Evolutionary conservation across 2,797 vertebrate species (phyloP), one percentile per base, ranked within the genome.

Genomic region (Uromys caudimaculatus): DNA sequence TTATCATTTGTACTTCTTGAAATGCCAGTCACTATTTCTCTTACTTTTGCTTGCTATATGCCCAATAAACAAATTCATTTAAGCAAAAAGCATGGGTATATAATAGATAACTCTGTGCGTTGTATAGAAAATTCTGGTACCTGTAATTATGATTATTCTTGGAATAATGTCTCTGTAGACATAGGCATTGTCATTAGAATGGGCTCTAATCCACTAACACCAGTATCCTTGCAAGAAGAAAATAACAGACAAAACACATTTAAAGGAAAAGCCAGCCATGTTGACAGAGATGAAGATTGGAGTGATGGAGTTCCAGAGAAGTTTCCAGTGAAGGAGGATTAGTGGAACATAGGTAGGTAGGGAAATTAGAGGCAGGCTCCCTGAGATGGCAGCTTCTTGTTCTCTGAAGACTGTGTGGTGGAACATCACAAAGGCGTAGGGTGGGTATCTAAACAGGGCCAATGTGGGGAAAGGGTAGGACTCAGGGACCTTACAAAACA

Each of bases 401-500:
- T 86, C 47, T 19, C 32, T 52, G 13, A 9, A 69, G 44, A 69
- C 3, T n/a, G 11, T 14, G 13, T 52, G 23, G 83, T 27, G 32
- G 21, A 69, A 3, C 21, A 24, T 52, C 62, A 27, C 0, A 11
- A 69, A 47, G 1, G 3, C 6, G 24, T 85, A 44, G 1, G 3
- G 19, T 50, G 32, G 12, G 32, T 24, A 86, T 52, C 44, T 69
- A n/a, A 69, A 86, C 21, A 52, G 21, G 35, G 38, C 32, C 12
- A 69, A n/a, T 0, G 13, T 1, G 32, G 35, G 21, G 4, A n/a
- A 10, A 2, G 1, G 6, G 10, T 3, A 50, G 44, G 7, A 86
- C 21, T 3, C 62, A n/a, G 32, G 19, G 12, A 13, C 19, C 21
- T 2, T 69, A 7, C 9, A 85, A 52, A 69, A 69, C 23, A n/a